Evolutionary conservation across 2,113 vertebrate species (phyloP).

Genomic region (Monarcha castaneiventris): DNA sequence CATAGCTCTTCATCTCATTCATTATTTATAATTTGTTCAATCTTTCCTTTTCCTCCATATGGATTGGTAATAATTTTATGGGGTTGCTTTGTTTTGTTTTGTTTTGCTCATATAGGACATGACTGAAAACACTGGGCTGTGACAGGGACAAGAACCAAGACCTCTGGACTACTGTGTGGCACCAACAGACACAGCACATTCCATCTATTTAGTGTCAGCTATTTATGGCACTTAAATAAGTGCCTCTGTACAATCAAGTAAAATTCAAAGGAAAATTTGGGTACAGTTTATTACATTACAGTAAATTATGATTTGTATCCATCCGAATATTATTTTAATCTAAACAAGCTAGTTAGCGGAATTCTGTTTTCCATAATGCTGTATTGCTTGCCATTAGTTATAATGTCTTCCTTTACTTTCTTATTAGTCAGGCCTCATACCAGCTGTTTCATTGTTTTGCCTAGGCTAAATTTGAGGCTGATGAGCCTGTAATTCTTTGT

Average conservation of each 20-base stretch:
- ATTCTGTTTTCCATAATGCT: background rate
- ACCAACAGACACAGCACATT: background rate
- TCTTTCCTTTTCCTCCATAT: background rate
- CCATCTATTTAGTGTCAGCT: background rate
- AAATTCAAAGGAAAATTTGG: background rate
- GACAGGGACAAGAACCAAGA: background rate
- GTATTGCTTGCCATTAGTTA: background rate
- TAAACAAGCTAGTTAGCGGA: background rate
- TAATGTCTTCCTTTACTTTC: background rate
- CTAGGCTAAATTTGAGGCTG: background rate
- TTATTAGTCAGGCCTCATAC: background rate
- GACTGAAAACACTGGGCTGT: background rate
- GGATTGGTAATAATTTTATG: background rate
- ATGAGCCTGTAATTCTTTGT: background rate
- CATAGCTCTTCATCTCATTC: background rate
- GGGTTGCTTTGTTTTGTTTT: background rate
- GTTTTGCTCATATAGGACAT: background rate
- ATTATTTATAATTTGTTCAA: background rate
- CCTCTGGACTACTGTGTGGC: background rate
- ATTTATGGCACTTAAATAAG: background rate
- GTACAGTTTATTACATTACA: background rate
- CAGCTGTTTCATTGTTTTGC: slow-evolving; percentile 7
- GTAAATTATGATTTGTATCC: background rate
- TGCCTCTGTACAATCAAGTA: background rate
- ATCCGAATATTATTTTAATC: background rate